Evolutionary conservation across 35 echinoderm and acorn worm species (phyloP).

Genomic region (Heliocidaris tuberculata): DNA sequence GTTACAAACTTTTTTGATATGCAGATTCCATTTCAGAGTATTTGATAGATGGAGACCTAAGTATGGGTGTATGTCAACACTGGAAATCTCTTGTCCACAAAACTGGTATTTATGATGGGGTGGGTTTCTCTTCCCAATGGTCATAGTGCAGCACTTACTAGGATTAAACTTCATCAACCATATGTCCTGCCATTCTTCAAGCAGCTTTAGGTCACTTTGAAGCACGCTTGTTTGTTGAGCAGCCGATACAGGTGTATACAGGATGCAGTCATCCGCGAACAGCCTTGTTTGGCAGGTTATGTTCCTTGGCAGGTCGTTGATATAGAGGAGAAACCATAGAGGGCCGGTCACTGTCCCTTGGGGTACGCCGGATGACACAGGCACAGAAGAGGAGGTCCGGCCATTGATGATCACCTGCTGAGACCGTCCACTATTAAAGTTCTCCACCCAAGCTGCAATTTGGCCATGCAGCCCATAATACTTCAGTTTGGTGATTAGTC

Average conservation of each 20-base stretch:
- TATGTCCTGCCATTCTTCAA: neutral
- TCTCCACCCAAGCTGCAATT: too few relatives aligned
- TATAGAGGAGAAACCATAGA: constrained; percentile 50
- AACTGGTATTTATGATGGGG: constrained; percentile 20
- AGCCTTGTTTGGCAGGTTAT: constrained; percentile 56
- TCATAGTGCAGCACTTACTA: too few relatives aligned
- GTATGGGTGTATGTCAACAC: too few relatives aligned
- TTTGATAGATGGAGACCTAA: constrained; percentile 50
- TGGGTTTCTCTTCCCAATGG: constrained; percentile 58
- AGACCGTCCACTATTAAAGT: constrained; percentile 45
- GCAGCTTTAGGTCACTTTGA: constrained; percentile 38
- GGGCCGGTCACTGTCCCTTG: constrained; percentile 62
- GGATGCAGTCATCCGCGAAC: constrained; percentile 66
- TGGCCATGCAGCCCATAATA: constrained; percentile 62
- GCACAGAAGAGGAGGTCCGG: too few relatives aligned
- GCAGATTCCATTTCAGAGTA: constrained; percentile 24
- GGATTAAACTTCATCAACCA: too few relatives aligned
- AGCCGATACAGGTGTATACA: constrained; percentile 44
- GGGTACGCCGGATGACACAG: neutral
- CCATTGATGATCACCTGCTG: constrained; percentile 58
- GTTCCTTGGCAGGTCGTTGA: constrained; percentile 54
- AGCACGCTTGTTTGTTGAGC: constrained; percentile 13
- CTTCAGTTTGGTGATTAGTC: constrained; percentile 49
- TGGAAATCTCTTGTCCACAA: constrained; percentile 27
- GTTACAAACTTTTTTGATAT: constrained; percentile 22